phyloP scores from a whole-genome alignment of 2,797 vertebrate species.

The Sebastes taczanowskii region DNA sequence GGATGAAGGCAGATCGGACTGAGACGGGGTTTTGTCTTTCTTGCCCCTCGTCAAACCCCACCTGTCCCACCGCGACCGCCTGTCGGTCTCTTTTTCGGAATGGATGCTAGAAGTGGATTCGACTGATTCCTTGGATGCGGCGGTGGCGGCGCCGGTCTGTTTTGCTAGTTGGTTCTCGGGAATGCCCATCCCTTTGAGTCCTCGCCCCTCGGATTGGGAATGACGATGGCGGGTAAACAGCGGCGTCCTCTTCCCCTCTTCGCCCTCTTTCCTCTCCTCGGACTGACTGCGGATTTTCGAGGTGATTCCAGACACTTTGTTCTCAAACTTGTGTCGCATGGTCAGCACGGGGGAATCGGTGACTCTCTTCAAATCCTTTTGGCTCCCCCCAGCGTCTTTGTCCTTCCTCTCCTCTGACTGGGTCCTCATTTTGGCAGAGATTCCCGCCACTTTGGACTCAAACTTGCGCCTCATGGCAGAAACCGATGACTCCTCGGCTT shows the following conservation, averaged over 20 bases:
- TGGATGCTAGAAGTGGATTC: constrained; percentile 85
- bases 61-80: constrained; percentile 89
- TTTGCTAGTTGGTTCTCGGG: constrained; percentile 86
- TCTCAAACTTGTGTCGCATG: constrained; percentile 87
- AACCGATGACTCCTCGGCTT: constrained; percentile 84
- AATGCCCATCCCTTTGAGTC: constrained; percentile 83
- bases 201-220: constrained; percentile 89
- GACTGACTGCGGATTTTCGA: constrained; percentile 87
- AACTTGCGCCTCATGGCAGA: constrained; percentile 89
- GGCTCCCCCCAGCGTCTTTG: constrained; percentile 43
- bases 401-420: constrained; percentile 86
- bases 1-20: constrained; percentile 83
- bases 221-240: constrained; percentile 81
- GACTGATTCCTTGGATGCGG: constrained; percentile 88
- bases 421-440: constrained; percentile 88
- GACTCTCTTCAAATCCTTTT: constrained; percentile 67
- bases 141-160: constrained; percentile 50
- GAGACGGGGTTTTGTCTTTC: constrained; percentile 88
- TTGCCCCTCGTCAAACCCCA: constrained; percentile 89
- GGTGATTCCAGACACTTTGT: constrained; percentile 85
- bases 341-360: constrained; percentile 85
- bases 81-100: constrained; percentile 82
- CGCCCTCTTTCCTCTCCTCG: constrained; percentile 80
- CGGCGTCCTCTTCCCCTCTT: constrained; percentile 83
- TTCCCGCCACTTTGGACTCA: constrained; percentile 89